These are phyloP conservation scores for human (Homo sapiens) DNA, from an alignment of 2,113 vertebrate genomes.

Conservation along the genomic window GRCh38 chr7:78287001-78287500, in stretches of 20 bases:
- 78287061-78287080: background rate
- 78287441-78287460: background rate
- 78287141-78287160: background rate
- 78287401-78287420: rapidly evolving
- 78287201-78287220: background rate
- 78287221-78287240: background rate
- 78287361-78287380: background rate
- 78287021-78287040: background rate
- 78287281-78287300: background rate
- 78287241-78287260: background rate
- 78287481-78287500: background rate
- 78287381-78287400: background rate
- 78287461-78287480: background rate
- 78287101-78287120: background rate
- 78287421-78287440: background rate
- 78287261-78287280: background rate
- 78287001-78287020: background rate
- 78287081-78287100: background rate
- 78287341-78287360: background rate
- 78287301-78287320: background rate
- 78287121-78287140: background rate
- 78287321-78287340: background rate
- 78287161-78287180: background rate
- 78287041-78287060: background rate
- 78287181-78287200: background rate